These are phyloP conservation scores for Bujurquina vittata DNA, from an alignment of 2,113 vertebrate species.

Conservation along the genomic window DNA sequence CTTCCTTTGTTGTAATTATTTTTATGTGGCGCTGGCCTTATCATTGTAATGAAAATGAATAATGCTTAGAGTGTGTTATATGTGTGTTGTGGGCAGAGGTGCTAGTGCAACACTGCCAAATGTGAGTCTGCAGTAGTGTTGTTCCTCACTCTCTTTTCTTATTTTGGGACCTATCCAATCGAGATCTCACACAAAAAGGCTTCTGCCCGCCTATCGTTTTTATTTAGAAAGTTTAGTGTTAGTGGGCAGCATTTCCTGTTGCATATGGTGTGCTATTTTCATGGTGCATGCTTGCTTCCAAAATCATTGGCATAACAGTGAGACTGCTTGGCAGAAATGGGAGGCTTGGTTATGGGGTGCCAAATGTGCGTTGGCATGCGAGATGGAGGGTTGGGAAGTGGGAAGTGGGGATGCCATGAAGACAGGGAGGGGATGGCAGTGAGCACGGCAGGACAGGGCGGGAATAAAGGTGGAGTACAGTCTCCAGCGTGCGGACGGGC, in stretches of 20 bases:
- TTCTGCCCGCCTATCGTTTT: constrained; percentile 47
- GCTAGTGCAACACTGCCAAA: not conserved
- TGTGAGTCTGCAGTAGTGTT: constrained; percentile 24
- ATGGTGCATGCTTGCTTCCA: constrained; percentile 61
- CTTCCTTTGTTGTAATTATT: constrained; percentile 68
- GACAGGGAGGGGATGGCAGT: constrained; percentile 49
- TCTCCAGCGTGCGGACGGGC: constrained; percentile 52
- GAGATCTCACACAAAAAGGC: constrained; percentile 52
- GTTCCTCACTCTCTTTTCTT: constrained; percentile 29
- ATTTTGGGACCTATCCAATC: constrained; percentile 40
- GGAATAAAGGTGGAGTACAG: constrained; percentile 62
- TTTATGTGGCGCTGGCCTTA: constrained; percentile 62
- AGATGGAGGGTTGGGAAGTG: constrained; percentile 54
- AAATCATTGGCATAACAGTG: constrained; percentile 65
- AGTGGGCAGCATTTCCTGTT: constrained; percentile 63
- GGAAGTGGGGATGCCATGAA: constrained; percentile 44
- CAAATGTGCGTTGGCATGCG: constrained; percentile 73
- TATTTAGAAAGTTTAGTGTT: constrained; percentile 67
- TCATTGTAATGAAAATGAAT: constrained; percentile 60
- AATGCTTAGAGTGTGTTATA: constrained; percentile 11
- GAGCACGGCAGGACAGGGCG: constrained; percentile 63
- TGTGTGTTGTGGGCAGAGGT: constrained; percentile 28
- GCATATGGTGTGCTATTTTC: constrained; percentile 58
- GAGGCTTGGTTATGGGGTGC: constrained; percentile 65
- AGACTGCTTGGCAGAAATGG: constrained; percentile 65